A percentile compares a stretch with the other conserved stretches of the same genome.
These are phyloP conservation scores for Heliconius hortense DNA, from an alignment of 2,888 invertebrate species.

Conservation along the genomic window DNA sequence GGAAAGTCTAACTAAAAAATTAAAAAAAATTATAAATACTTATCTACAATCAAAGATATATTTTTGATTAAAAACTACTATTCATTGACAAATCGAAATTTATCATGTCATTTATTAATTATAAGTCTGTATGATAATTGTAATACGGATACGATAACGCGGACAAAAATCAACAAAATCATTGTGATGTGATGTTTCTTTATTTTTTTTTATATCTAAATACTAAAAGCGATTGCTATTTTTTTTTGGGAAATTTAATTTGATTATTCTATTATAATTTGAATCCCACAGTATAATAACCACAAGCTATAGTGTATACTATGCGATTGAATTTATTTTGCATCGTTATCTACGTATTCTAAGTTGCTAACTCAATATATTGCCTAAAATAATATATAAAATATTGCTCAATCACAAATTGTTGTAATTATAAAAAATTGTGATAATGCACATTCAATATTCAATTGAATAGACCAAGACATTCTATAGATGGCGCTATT, in stretches of 20 bases:
- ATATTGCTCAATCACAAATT: neutral
- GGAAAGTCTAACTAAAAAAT: neutral
- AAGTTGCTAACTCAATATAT: neutral
- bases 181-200: neutral
- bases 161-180: constrained; percentile 1
- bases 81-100: neutral
- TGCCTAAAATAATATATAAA: neutral
- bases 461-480: neutral
- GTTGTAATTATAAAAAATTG: neutral
- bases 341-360: neutral
- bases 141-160: neutral
- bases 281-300: constrained; percentile 11
- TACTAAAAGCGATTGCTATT: neutral
- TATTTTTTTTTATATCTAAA: neutral
- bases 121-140: neutral
- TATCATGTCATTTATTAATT: neutral
- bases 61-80: neutral
- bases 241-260: neutral
- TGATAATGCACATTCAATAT: neutral
- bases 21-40: neutral
- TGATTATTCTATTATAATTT: neutral
- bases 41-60: neutral
- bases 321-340: constrained; percentile 4
- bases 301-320: constrained; percentile 5
- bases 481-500: neutral